These are phyloP conservation scores for Catajapyx aquilonaris DNA, from an alignment of 1,140 invertebrate species.

Conservation along the genomic window DNA sequence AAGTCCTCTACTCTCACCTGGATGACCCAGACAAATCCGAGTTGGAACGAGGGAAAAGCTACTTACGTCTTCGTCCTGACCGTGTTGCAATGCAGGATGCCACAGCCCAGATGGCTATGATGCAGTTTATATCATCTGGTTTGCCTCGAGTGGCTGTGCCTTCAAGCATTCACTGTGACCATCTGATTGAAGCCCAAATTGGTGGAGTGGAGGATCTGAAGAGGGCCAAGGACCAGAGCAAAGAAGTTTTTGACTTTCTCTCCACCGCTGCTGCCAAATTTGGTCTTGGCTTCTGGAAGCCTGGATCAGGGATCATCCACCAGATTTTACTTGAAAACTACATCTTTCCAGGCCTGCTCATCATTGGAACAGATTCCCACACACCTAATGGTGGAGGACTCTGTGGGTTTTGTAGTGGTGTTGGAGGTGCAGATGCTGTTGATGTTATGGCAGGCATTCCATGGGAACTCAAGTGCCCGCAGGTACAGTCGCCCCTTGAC, in stretches of 20 bases:
- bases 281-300: slow-evolving; percentile 99
- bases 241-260: slow-evolving; percentile 95
- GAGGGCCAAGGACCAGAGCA: slow-evolving; percentile 82
- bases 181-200: slow-evolving; percentile 93
- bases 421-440: slow-evolving; percentile 99
- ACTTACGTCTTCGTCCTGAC: slow-evolving; percentile 83
- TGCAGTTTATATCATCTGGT: slow-evolving; percentile 97
- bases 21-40: slow-evolving; percentile 80
- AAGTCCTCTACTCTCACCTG: slow-evolving; percentile 93
- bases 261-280: slow-evolving; percentile 90
- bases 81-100: slow-evolving; percentile 99
- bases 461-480: slow-evolving; percentile 98
- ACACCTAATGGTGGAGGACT: slow-evolving; percentile 97
- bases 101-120: slow-evolving; percentile 99
- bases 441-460: slow-evolving; percentile 99
- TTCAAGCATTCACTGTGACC: slow-evolving; percentile 98
- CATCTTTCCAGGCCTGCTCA: slow-evolving; percentile 87
- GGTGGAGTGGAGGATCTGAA: slow-evolving; percentile 77
- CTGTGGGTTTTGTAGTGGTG: slow-evolving; percentile 95
- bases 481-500: no score
- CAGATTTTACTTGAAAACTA: slow-evolving; percentile 99
- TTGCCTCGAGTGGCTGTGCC: slow-evolving; percentile 89
- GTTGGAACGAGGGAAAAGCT: slow-evolving; percentile 71
- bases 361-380: slow-evolving; percentile 98
- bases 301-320: slow-evolving; percentile 98